Base-by-base conservation (phyloP, 2,888 invertebrate species). In the Trichogramma evanescens region DNA sequence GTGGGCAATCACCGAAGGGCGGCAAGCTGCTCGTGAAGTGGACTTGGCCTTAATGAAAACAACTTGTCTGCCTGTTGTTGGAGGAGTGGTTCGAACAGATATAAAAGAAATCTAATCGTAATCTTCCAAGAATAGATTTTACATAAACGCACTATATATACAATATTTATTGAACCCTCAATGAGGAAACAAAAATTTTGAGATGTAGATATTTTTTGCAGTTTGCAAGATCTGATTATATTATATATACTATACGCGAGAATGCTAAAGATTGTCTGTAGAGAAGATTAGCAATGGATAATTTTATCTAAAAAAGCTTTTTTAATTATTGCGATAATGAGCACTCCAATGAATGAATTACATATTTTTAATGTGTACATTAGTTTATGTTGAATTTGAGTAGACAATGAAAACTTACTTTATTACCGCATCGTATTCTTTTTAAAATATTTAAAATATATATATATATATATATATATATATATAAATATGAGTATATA, bases 1-100 rank as follows among this genome's bases (percentile, higher is more conserved):
- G 6, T 98, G 97, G 94, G 99, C 98, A 26, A 99, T 99, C 66
- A 84, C 93, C 0, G 99, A 99, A 78, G 99, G 99, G 2, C 84
- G 99, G n/a, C 97, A 95, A 80, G 97, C 96, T 6, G 99, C 99
- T 9, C 83, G 95, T 50, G 91, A 94, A 69, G 89, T 98, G 3
- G 99, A 99, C 77, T 82, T 88, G 57, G 89, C 86, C 79, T 84
- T 99, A 10, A 86, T 86, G 71, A 83, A 84, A 52, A 86, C 85
- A n/a, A 93, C 95, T 5, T 84, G 86, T 5, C 83, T 99, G 58
- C 95, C 98, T 4, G 95, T 94, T 26, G 89, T 93, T 3, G 98
- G 98, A 42, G 98, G 97, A 10, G 83, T 92, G 57, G 66, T 69
- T n/a, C 67, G 67, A 7, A 43, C 41, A 4, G 66, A 68, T 43